Evolutionary conservation across 2,797 vertebrate species (phyloP), one percentile per base, ranked within the genome.

Genomic region (Chaetophractus vellerosus): DNA sequence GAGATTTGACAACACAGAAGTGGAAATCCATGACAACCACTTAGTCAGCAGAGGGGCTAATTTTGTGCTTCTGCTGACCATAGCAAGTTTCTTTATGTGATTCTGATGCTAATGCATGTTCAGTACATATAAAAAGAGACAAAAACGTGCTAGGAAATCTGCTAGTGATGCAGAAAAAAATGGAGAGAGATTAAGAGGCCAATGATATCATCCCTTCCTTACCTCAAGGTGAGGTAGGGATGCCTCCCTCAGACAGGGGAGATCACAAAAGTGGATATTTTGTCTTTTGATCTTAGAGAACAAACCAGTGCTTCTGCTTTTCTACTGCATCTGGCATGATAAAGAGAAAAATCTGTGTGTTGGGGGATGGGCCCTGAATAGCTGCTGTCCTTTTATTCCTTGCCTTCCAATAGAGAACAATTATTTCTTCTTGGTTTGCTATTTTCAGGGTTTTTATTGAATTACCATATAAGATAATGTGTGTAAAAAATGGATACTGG

Each of bases 121-220:
- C 85, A n/a, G 3, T 72, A 78, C 74, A 90, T 85, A 64, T 19
- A 86, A 55, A 78, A 93, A 91, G 72, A 87, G 90, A 61, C 52
- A 79, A 63, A 61, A 68, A 3, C 33, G 24, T 69, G 50, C 0
- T 21, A 71, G 26, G 48, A 91, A 90, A 95, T 95, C 93, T 97
- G 90, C 96, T 89, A 75, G 82, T 91, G 86, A 74, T 92, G 97
- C 94, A 93, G 80, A 95, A 93, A 96, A 93, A 96, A 93, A 38
- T 26, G 71, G 68, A 84, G 64, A n/a, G 59, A 83, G 79, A 95
- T 91, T 89, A 95, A 91, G 33, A 88, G 88, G 80, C 38, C 71
- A 88, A 78, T 76, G 18, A 4, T 86, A 88, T 93, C 90, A 76
- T 57, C 38, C 36, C 10, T 93, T 92, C 41, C 18, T 95, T 94